Base-by-base conservation (phyloP, 2,888 invertebrate genomes). In the Caenorhabditis japonica region DNA sequence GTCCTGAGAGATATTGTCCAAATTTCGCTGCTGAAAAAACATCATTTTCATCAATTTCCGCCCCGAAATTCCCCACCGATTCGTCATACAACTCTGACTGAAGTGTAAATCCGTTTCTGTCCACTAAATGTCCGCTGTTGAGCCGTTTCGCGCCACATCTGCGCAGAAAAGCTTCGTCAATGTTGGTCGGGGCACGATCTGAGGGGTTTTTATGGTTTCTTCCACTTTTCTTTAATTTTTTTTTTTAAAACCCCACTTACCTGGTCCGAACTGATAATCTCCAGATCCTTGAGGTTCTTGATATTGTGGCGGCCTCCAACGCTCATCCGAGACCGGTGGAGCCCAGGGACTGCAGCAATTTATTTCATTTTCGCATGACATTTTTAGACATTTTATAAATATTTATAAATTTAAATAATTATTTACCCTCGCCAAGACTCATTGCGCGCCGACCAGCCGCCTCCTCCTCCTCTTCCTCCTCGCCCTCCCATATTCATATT, bases 131-230 rank as follows among this genome's bases (percentile, higher is more conserved):
- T 15, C 68, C 68, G 10, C 58, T 59, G n/a, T 21, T 36, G 17
- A 58, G 27, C 62, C 56, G 34, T 58, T 68, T 68, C 5, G 68
- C 68, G 1, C 58, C 58, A 27, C 38, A 34, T 43, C 58, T 34
- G 3, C 7, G 38, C 3, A 68, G 39, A 52, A 68, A 68, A 8
- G 33, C 30, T 5, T 68, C 58, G 23, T 51, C 44, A 17, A 68
- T 27, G 15, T 33, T 38, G 27, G 27, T 36, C 10, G 68, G 68
- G 36, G 68, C 68, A 10, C 68, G 41, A 44, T 68, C 68, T 68
- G 43, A 21, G 56, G 12, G 5, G 27, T n/a, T 46, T 43, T 43
- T 43, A 19, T 12, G 43, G 19, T n/a, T n/a, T n/a, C n/a, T n/a
- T n/a, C n/a, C n/a, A n/a, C n/a, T n/a, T n/a, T n/a, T n/a, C n/a